Evolutionary conservation across 2,888 invertebrate genomes (phyloP), one percentile per base, ranked within the genome.

Genomic region (Hemicrepidius hirtus): DNA sequence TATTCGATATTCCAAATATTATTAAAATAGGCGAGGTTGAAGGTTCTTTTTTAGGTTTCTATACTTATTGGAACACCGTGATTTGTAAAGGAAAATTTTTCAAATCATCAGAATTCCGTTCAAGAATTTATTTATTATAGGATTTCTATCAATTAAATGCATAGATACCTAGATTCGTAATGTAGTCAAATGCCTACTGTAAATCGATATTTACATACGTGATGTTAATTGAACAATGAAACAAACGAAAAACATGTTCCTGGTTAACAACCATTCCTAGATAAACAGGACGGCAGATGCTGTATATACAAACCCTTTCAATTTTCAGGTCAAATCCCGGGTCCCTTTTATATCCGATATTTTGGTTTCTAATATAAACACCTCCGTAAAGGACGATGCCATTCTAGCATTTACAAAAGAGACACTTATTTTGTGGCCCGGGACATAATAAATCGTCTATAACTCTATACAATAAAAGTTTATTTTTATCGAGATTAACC

Each of bases 351-450:
- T 71, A 65, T 69, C 59, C 44, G 59, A 50, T 73, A 69, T 66
- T 69, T 73, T 73, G 63, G 50, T 73, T 73, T 73, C 73, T 69
- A 69, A 73, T 65, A 69, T 69, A 73, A 73, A 73, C 73, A 69
- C 73, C 69, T 73, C 40, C 50, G 63, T 40, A 40, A 46, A 46
- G 46, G n/a, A 24, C 35, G 41, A 12, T 46, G 20, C 69, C 53
- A 28, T 55, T 69, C 50, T 69, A 35, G 41, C 66, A 62, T 60
- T 65, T 59, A 66, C 65, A 66, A 69, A 69, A 66, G 41, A 66
- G 46, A 63, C 46, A 73, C 69, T 73, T 64, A 49, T 68, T 69
- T 60, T 46, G 69, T 40, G 66, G 69, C 62, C 20, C n/a, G 10
- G 18, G 41, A 49, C 41, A 60, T 71, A 28, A 57, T 66, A 71